phyloP scores from a whole-genome alignment of 1,140 invertebrate genomes.

The Zaprionus nigranus region DNA sequence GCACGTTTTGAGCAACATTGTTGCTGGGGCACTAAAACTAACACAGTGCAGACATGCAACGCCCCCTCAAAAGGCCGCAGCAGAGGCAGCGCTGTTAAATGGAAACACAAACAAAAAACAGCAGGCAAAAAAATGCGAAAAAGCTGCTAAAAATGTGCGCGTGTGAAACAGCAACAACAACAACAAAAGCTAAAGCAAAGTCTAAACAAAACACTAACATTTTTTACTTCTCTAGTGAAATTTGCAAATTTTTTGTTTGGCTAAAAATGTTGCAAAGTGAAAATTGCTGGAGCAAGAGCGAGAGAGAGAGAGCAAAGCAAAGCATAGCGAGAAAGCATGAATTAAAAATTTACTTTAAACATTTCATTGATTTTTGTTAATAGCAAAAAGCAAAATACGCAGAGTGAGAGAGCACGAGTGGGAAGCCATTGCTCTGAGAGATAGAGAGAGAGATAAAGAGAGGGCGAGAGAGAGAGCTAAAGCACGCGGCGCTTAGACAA shows the following conservation, averaged over 20 bases:
- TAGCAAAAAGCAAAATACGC: conserved; percentile 47
- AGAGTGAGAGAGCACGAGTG: conserved; percentile 23
- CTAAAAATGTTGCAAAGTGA: conserved; percentile 35
- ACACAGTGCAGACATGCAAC: conserved; percentile 45
- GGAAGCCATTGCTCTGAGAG: conserved; percentile 1
- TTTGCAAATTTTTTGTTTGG: conserved; percentile 28
- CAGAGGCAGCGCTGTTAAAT: conserved; percentile 52
- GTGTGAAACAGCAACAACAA: conserved; percentile 47
- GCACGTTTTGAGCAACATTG: conserved; percentile 27
- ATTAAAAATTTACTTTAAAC: conserved; percentile 61
- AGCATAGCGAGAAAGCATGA: conserved; percentile 48
- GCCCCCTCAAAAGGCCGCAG: conserved; percentile 23
- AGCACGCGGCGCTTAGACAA: conserved; percentile 38
- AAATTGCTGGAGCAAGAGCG: conserved; percentile 7
- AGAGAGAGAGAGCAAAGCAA: conserved; percentile 3
- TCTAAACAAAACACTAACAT: conserved; percentile 17
- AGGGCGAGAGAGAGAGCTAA: conserved; percentile 27
- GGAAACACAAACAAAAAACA: conserved; percentile 57
- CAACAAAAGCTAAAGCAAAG: conserved; percentile 25
- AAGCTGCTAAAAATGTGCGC: conserved; percentile 74
- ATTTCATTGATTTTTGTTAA: conserved; percentile 60
- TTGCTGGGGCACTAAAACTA: conserved; percentile 33
- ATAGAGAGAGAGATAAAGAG: conserved; percentile 11
- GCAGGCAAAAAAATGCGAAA: conserved; percentile 39
- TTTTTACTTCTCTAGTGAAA: conserved; percentile 46